Conservation (phyloP, 2,113 vertebrate species). For the Dicerorhinus sumatrensis region DNA sequence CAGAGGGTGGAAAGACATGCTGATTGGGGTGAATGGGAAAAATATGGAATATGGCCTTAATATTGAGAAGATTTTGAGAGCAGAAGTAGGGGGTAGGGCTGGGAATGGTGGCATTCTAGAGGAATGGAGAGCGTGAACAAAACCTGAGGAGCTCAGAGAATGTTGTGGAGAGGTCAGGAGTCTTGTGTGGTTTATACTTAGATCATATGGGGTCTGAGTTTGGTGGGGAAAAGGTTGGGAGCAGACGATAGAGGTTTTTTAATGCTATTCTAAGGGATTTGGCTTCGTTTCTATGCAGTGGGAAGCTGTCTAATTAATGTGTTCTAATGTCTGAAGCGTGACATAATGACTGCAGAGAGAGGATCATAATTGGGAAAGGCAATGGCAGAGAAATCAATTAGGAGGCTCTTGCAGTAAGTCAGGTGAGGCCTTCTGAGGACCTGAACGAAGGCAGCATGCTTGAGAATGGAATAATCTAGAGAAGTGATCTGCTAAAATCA, state of each 20-base stretch:
- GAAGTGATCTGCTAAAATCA: neutral
- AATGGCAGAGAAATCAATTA: constrained; percentile 59
- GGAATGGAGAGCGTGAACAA: neutral
- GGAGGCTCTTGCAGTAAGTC: neutral
- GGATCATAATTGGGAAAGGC: constrained; percentile 18
- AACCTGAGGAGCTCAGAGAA: neutral
- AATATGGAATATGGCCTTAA: neutral
- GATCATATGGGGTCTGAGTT: neutral
- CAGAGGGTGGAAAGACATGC: too few species aligned
- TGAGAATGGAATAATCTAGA: neutral
- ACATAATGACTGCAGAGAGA: neutral
- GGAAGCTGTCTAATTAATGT: constrained; percentile 50
- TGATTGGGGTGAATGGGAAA: neutral
- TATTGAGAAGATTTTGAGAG: neutral
- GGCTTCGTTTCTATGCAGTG: constrained; percentile 15
- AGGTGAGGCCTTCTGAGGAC: neutral
- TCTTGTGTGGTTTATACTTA: neutral
- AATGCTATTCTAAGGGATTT: neutral
- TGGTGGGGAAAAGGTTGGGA: neutral
- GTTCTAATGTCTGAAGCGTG: constrained; percentile 47
- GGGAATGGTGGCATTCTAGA: neutral
- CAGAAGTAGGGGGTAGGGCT: neutral
- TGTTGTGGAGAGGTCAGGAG: neutral
- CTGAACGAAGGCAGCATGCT: neutral
- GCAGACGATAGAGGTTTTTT: neutral